Evolutionary conservation across 1,140 invertebrate species (phyloP).

Genomic region (Diplogasteroides magnus): DNA sequence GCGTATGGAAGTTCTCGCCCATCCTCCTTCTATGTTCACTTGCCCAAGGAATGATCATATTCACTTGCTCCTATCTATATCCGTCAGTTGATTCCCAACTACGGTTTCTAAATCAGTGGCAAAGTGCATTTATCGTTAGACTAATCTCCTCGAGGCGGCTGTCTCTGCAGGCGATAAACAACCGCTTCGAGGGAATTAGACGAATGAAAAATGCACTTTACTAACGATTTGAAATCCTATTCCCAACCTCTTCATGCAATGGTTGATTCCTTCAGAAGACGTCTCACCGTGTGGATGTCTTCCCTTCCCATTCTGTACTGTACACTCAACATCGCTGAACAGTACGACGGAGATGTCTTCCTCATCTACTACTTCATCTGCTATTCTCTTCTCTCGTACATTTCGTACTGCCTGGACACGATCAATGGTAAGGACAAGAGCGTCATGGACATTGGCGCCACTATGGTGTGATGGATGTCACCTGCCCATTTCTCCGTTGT

Average conservation of each 20-base stretch:
- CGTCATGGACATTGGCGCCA: too few relatives aligned
- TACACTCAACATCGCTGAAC: constrained; percentile 41
- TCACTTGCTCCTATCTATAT: constrained; percentile 35
- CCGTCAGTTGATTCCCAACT: constrained; percentile 38
- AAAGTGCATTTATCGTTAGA: constrained; percentile 1
- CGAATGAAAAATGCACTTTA: too few relatives aligned
- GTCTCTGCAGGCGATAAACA: too few relatives aligned
- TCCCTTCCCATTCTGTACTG: constrained; percentile 47
- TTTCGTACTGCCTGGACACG: constrained; percentile 35
- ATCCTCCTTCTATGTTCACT: constrained; percentile 38
- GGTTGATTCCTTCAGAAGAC: constrained; percentile 35
- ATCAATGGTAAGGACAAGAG: too few relatives aligned
- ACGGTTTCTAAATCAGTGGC: too few relatives aligned
- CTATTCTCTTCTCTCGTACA: constrained; percentile 47
- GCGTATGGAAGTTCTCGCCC: constrained; percentile 41
- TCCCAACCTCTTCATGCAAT: too few relatives aligned
- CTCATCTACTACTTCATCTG: constrained; percentile 52
- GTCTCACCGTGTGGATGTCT: constrained; percentile 43
- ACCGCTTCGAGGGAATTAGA: too few relatives aligned
- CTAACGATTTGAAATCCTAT: too few relatives aligned
- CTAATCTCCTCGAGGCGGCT: too few relatives aligned
- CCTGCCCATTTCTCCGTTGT: too few relatives aligned
- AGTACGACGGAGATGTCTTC: constrained; percentile 43
- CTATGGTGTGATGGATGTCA: too few relatives aligned
- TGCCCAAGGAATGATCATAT: constrained; percentile 46